Conservation (phyloP, 2,888 invertebrate species). For the Hirtodrosophila confusa region DNA sequence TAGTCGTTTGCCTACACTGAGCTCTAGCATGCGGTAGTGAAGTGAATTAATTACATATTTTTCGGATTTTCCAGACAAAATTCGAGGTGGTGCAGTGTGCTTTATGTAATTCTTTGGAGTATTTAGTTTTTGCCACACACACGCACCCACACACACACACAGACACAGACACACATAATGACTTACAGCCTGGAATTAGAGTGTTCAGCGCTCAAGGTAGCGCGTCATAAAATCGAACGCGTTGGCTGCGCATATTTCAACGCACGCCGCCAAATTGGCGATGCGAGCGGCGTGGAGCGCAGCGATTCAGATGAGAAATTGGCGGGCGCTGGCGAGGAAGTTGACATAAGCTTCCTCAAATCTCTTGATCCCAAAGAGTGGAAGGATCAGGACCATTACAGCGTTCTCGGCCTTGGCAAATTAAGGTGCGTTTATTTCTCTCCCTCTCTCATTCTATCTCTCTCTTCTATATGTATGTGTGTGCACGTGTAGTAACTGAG, state of each 20-base stretch:
- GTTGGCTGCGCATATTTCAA: conserved; percentile 76
- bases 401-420: conserved; percentile 94
- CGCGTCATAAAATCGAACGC: conserved; percentile 67
- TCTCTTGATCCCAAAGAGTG: conserved; percentile 97
- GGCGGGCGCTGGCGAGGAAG: conserved; percentile 86
- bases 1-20: conserved; percentile 51
- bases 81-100: conserved; percentile 51
- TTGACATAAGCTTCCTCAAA: conserved; percentile 92
- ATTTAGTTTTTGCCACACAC: conserved; percentile 30
- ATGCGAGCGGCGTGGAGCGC: conserved; percentile 68
- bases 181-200: conserved; percentile 55
- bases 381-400: conserved; percentile 99
- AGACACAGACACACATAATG: conserved; percentile 36
- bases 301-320: conserved; percentile 79
- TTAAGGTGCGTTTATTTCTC: conserved; percentile 66
- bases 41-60: conserved; percentile 51
- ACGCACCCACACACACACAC: conserved; percentile 9
- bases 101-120: conserved; percentile 54
- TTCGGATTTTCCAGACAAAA: conserved; percentile 50
- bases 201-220: conserved; percentile 58
- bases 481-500: conserved; percentile 54
- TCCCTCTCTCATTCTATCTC: neutral
- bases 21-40: conserved; percentile 60
- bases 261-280: conserved; percentile 72
- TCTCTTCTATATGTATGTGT: conserved; percentile 3